Evolutionary conservation across 1,140 invertebrate species (phyloP).

Genomic region (Rhagoletis zephyria): DNA sequence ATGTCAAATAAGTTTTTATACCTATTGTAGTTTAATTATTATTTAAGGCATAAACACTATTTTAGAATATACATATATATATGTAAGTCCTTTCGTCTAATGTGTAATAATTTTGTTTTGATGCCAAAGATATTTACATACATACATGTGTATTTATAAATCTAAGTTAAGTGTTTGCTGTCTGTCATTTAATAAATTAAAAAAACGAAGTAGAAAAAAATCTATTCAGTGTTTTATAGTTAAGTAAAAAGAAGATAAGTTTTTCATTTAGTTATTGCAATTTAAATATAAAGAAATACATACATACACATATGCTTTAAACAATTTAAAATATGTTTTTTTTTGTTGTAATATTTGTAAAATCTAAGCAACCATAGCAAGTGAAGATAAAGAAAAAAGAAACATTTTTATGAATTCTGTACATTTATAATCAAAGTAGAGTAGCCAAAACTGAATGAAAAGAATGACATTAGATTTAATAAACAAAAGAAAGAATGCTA

Average conservation of each 20-base stretch:
- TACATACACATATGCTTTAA: no score
- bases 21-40: no score
- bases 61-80: background rate
- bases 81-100: background rate
- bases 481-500: background rate
- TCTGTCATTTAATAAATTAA: constrained; percentile 3
- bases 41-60: background rate
- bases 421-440: background rate
- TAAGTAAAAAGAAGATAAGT: background rate
- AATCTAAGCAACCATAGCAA: background rate
- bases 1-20: no score
- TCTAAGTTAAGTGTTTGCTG: constrained; percentile 30
- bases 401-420: constrained; percentile 11
- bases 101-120: background rate
- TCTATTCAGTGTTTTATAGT: background rate
- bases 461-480: background rate
- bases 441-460: background rate
- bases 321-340: background rate
- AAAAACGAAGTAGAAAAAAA: background rate
- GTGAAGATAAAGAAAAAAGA: background rate
- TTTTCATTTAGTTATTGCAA: constrained; percentile 40
- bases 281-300: background rate
- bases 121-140: constrained; percentile 37
- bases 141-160: background rate
- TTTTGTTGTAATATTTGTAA: background rate